Evolutionary conservation across 2,888 invertebrate genomes (phyloP).

Genomic region (Euclidia mi): DNA sequence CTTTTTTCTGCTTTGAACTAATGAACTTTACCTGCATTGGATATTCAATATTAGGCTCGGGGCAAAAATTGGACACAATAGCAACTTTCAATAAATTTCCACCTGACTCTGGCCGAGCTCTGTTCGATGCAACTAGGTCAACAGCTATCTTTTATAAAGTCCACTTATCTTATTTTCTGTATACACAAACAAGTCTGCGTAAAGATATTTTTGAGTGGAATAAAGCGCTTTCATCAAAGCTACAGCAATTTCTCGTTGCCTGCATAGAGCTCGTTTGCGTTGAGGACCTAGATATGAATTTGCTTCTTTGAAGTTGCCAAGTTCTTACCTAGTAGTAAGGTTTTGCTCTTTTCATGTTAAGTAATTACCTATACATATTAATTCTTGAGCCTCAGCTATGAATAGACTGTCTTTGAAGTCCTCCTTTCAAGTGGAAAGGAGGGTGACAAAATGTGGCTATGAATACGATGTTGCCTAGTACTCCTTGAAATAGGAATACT

Average conservation of each 20-base stretch:
- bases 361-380: background rate
- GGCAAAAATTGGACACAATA: conserved; percentile 33
- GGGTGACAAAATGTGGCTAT: too few species aligned
- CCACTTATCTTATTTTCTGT: conserved; percentile 19
- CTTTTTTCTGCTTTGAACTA: conserved; percentile 5
- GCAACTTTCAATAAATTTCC: conserved; percentile 51
- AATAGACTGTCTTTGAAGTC: background rate
- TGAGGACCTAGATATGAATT: conserved; percentile 14
- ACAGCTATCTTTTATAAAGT: conserved; percentile 37
- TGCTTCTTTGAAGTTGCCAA: conserved; percentile 22
- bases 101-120: conserved; percentile 43
- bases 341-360: conserved; percentile 19
- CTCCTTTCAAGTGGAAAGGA: too few species aligned
- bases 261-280: conserved; percentile 47
- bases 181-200: conserved; percentile 22
- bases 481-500: too few species aligned
- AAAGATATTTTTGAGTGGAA: conserved; percentile 10
- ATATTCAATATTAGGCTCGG: conserved; percentile 11
- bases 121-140: conserved; percentile 58
- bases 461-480: too few species aligned
- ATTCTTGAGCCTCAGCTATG: background rate
- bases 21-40: background rate
- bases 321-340: conserved; percentile 22
- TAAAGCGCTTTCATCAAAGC: conserved; percentile 9
- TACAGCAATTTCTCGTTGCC: conserved; percentile 9